These are phyloP conservation scores for Onychomys leucogaster DNA, from an alignment of 2,797 vertebrate genomes.

Conservation along the genomic window DNA sequence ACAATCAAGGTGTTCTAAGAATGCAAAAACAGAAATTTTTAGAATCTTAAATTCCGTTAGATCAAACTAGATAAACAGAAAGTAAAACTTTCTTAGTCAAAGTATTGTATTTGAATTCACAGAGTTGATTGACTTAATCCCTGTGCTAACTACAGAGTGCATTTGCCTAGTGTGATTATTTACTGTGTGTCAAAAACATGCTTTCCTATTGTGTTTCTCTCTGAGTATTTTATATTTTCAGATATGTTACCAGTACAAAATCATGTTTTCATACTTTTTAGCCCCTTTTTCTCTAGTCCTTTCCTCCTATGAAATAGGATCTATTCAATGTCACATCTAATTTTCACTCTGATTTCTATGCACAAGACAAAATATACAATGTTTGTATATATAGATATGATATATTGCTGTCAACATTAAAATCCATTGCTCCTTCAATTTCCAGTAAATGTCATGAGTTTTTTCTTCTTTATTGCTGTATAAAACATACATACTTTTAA, in stretches of 20 bases:
- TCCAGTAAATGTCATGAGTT: background rate
- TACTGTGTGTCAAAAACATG: background rate
- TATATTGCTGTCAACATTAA: background rate
- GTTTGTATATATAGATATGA: background rate
- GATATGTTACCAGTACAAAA: no score
- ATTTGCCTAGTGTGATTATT: background rate
- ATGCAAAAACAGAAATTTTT: background rate
- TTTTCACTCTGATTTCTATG: background rate
- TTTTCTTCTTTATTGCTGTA: background rate
- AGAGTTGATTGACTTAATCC: background rate
- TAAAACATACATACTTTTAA: no score
- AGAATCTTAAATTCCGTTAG: background rate
- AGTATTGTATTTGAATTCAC: background rate
- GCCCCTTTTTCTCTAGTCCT: background rate
- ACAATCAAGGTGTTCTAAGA: background rate
- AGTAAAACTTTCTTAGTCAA: background rate
- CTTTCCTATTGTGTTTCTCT: background rate
- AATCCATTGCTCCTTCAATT: background rate
- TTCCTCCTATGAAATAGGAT: background rate
- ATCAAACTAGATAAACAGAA: background rate
- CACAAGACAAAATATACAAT: background rate
- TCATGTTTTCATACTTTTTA: background rate
- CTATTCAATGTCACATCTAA: background rate
- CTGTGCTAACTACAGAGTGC: background rate
- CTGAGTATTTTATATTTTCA: background rate